Evolutionary conservation across 2,113 vertebrate species (phyloP), one percentile per base, ranked within the genome.

Genomic region (Notarius quadriscutis): DNA sequence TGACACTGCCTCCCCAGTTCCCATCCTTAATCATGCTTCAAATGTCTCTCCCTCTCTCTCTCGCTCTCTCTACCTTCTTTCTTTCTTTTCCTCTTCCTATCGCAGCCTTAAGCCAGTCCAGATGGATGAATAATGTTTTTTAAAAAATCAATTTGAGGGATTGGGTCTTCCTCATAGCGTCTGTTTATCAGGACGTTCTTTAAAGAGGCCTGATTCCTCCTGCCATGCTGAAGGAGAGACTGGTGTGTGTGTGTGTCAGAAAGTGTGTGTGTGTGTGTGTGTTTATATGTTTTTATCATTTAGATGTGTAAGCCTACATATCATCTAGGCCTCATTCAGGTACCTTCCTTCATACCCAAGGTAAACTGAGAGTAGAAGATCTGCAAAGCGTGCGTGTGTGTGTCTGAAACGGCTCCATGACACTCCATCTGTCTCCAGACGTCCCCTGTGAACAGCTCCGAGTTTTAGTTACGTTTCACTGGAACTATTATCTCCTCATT

Each of bases 401-500:
- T n/a, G 69, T 57, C 69, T 53, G 22, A 83, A 83, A 65, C 34
- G 5, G 53, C 55, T 82, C 85, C 53, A 50, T 82, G 72, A 74
- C n/a, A 57, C 79, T 86, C 90, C 87, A 89, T 88, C 88, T 91
- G 77, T 85, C 85, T 88, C 85, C 87, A 87, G 55, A 22, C 84
- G 74, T 84, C 62, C 85, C 83, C 78, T 48, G 55, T 22, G 77
- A 82, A 83, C 62, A 60, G 69, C 79, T 83, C 83, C 25, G 87
- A 85, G 90, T 91, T 91, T 89, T 89, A 89, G 88, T 91, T 89
- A 91, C 88, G 88, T 91, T 89, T 91, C 88, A 91, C 85, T 87
- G 87, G 81, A 84, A 74, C 90, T 87, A 91, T 89, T 88, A 89
- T 83, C 81, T 85, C 86, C 90, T 91, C 90, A 91, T 91, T 91